Evolutionary conservation across 1,140 invertebrate species (phyloP).

Genomic region (Druon quercuslanigerum): DNA sequence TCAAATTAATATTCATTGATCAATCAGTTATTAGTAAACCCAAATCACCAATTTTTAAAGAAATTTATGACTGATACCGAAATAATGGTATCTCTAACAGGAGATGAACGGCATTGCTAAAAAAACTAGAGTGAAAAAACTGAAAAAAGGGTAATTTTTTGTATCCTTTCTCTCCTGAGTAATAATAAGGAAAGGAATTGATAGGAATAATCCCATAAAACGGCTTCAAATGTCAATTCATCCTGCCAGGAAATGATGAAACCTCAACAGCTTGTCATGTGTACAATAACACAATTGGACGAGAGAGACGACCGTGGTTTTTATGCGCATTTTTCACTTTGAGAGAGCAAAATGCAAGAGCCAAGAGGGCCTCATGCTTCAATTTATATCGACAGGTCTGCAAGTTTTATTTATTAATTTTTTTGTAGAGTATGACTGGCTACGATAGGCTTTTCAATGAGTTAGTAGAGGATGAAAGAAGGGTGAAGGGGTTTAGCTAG

Average conservation of each 20-base stretch:
- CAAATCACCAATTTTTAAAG: no score
- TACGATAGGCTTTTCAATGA: conserved; percentile 68
- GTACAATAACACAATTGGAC: conserved; percentile 8
- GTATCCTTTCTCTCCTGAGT: no score
- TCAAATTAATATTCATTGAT: no score
- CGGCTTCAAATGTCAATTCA: conserved; percentile 20
- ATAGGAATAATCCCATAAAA: conserved; percentile 44
- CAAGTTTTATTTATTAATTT: background rate
- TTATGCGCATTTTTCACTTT: background rate
- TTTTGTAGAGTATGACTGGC: conserved; percentile 39
- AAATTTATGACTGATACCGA: no score
- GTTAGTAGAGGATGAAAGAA: conserved; percentile 60
- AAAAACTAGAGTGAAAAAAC: no score
- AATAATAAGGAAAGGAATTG: no score
- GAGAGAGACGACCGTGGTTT: background rate
- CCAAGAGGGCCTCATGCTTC: background rate
- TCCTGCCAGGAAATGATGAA: conserved; percentile 28
- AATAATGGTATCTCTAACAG: no score
- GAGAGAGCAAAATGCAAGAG: background rate
- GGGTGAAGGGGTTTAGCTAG: conserved; percentile 58
- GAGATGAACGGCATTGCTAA: no score
- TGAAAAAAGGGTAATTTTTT: no score
- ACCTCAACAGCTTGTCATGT: conserved; percentile 41
- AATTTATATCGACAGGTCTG: conserved; percentile 18
- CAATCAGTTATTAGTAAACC: no score